Percentiles rank a stretch among this genome's conserved stretches.
Evolutionary conservation across 92 coral and sea anemone species (phyloP).

Genomic region (Bergia sp.): DNA sequence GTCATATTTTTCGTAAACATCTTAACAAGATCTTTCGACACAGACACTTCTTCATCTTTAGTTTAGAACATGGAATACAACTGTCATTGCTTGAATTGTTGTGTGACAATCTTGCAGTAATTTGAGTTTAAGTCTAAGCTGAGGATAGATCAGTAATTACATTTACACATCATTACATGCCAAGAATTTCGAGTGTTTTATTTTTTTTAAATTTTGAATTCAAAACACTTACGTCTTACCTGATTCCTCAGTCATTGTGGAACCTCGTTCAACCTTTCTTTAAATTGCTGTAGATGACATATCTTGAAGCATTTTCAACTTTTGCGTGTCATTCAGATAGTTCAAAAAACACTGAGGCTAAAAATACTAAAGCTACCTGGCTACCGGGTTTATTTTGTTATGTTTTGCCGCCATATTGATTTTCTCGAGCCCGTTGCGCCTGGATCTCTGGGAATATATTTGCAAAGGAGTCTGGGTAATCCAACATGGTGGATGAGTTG

Average conservation of each 20-base stretch:
- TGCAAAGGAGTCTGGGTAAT: constrained; percentile 61
- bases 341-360: background rate
- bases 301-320: background rate
- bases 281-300: background rate
- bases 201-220: no score
- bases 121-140: no score
- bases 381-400: background rate
- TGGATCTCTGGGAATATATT: constrained; percentile 56
- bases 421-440: constrained; percentile 34
- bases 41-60: no score
- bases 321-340: background rate
- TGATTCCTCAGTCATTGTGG: constrained; percentile 26
- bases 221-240: background rate
- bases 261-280: background rate
- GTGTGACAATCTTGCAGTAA: no score
- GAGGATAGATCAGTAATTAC: no score
- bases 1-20: no score
- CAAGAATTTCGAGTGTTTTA: no score
- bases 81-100: no score
- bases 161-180: no score
- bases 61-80: no score
- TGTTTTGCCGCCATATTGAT: constrained; percentile 60
- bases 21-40: no score
- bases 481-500: constrained; percentile 74
- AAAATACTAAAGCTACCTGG: background rate